Evolutionary conservation across 2,888 invertebrate genomes (phyloP).

Genomic region (Lepas anatifera): DNA sequence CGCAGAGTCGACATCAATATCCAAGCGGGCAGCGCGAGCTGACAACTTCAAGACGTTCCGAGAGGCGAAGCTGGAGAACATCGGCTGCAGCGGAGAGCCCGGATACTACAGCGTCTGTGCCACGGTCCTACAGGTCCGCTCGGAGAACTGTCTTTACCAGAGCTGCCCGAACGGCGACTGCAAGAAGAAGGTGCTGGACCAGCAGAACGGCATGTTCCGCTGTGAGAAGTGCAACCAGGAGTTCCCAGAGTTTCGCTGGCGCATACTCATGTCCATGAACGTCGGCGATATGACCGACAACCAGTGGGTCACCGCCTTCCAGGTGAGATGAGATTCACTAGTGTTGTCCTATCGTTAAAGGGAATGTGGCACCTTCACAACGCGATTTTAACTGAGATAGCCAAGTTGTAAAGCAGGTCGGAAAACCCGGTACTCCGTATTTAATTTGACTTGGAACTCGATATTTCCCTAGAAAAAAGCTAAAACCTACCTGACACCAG

Average conservation of each 20-base stretch:
- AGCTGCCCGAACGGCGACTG: constrained; percentile 81
- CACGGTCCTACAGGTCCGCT: constrained; percentile 59
- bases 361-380: no score
- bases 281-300: constrained; percentile 77
- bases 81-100: constrained; percentile 57
- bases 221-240: constrained; percentile 92
- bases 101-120: constrained; percentile 72
- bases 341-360: no score
- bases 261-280: constrained; percentile 68
- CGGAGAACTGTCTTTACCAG: constrained; percentile 77
- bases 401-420: no score
- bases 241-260: constrained; percentile 71
- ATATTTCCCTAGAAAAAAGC: no score
- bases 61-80: constrained; percentile 55
- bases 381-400: no score
- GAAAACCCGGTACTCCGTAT: no score
- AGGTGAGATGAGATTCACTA: no score
- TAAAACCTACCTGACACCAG: no score
- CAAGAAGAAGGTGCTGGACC: constrained; percentile 88
- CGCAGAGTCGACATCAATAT: constrained; percentile 40
- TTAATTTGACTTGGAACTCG: no score
- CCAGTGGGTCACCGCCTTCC: constrained; percentile 85
- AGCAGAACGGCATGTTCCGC: constrained; percentile 71
- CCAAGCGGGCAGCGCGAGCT: constrained; percentile 28
- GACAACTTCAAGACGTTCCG: constrained; percentile 55